Evolutionary conservation across 2,113 vertebrate genomes (phyloP).

Genomic region (Hydropotes inermis): DNA sequence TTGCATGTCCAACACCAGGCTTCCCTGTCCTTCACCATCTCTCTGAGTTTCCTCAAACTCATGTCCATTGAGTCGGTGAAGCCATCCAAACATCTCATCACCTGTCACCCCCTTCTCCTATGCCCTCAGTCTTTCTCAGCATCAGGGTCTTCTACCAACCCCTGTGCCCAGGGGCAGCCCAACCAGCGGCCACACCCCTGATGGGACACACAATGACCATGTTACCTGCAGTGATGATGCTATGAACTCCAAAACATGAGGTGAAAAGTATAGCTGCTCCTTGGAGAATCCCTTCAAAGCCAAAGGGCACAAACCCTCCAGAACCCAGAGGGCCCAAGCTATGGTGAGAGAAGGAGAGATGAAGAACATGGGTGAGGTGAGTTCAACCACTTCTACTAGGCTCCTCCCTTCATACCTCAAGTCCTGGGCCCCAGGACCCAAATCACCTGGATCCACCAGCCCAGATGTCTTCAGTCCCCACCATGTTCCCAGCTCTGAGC

Average conservation of each 20-base stretch:
- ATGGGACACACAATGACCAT: rapidly evolving
- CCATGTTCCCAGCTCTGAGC: background rate
- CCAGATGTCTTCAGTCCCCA: background rate
- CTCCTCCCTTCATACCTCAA: rapidly evolving
- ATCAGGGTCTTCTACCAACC: background rate
- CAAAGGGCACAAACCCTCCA: conserved; percentile 91
- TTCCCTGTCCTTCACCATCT: too few relatives aligned
- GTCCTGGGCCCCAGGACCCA: background rate
- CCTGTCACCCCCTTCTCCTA: too few relatives aligned
- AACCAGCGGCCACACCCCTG: background rate
- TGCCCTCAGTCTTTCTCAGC: too few relatives aligned
- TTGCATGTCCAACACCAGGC: rapidly evolving
- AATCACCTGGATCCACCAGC: background rate
- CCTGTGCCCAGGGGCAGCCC: background rate
- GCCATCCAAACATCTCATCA: too few relatives aligned
- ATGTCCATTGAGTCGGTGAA: too few relatives aligned
- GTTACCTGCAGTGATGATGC: conserved; percentile 93
- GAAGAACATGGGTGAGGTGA: too few relatives aligned
- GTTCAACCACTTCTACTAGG: background rate
- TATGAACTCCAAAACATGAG: conserved; percentile 92
- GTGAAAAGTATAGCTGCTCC: conserved; percentile 95
- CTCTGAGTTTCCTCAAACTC: too few relatives aligned
- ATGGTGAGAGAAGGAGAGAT: background rate
- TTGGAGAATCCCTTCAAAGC: conserved; percentile 85
- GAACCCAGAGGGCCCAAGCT: conserved; percentile 79